Percentiles rank a stretch among this genome's conserved stretches.
phyloP scores from a whole-genome alignment of 2,888 invertebrate genomes.

The Pecten maximus region DNA sequence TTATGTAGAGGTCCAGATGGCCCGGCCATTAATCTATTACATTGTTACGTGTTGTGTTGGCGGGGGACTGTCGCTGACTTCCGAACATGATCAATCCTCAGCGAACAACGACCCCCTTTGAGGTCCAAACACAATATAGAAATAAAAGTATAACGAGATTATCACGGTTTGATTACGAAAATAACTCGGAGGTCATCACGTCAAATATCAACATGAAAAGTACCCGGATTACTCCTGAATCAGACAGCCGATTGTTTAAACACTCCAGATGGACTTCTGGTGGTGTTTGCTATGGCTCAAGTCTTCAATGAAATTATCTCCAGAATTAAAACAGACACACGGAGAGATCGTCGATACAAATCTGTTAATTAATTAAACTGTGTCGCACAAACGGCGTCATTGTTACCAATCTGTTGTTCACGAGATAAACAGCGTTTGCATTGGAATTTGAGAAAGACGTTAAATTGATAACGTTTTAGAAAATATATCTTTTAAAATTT shows the following conservation, averaged over 20 bases:
- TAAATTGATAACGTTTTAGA: too few relatives aligned
- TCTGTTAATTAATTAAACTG: neutral
- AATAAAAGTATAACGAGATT: conserved; percentile 6
- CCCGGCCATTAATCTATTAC: neutral
- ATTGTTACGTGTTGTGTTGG: neutral
- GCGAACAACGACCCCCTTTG: neutral
- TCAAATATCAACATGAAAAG: neutral
- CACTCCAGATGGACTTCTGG: neutral
- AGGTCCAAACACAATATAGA: neutral
- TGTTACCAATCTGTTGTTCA: neutral
- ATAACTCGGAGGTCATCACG: conserved; percentile 2
- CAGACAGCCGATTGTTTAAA: neutral
- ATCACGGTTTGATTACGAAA: neutral
- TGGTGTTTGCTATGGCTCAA: neutral
- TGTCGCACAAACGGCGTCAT: neutral
- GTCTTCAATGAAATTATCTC: neutral
- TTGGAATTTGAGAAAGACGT: neutral
- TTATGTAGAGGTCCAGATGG: neutral
- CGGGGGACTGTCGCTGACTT: neutral
- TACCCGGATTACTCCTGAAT: neutral
- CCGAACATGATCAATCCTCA: neutral
- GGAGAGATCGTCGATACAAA: neutral
- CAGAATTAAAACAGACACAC: neutral
- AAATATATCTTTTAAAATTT: too few relatives aligned
- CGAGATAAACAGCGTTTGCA: neutral